phyloP scores from a whole-genome alignment of 1,140 invertebrate species.

The Cotesia glomerata region DNA sequence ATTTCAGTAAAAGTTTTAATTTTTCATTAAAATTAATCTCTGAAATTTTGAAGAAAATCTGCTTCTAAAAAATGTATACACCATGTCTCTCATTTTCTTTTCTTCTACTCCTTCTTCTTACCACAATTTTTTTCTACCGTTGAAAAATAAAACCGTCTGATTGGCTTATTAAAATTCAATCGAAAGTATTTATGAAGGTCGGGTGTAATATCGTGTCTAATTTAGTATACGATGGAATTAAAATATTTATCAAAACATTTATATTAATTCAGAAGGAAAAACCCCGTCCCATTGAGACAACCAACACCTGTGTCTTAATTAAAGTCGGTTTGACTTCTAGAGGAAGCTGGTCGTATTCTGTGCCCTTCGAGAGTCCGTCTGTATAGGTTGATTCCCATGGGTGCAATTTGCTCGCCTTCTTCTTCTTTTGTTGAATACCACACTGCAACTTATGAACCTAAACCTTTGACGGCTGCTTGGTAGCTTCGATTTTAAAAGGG shows the following conservation, averaged over 20 bases:
- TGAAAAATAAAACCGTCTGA: no score
- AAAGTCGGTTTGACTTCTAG: constrained; percentile 50
- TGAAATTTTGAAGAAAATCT: no score
- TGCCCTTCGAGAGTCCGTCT: constrained; percentile 23
- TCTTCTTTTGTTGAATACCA: not conserved
- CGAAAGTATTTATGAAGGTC: not conserved
- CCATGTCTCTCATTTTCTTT: no score
- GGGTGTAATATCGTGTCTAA: not conserved
- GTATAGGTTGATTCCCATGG: constrained; percentile 44
- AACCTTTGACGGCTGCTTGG: not conserved
- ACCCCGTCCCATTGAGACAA: not conserved
- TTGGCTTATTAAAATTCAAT: no score
- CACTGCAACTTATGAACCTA: not conserved
- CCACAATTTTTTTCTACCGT: no score
- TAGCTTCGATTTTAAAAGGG: not conserved
- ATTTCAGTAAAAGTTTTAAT: no score
- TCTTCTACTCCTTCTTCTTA: no score
- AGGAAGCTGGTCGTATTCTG: constrained; percentile 29
- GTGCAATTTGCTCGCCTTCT: constrained; percentile 43
- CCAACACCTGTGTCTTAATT: constrained; percentile 53
- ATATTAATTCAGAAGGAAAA: constrained; percentile 21
- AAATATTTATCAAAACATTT: constrained; percentile 24
- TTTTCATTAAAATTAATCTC: no score
- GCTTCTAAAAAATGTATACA: no score
- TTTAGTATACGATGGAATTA: not conserved